Base-by-base conservation (phyloP, 2,888 invertebrate species). In the Perdita meconis region DNA sequence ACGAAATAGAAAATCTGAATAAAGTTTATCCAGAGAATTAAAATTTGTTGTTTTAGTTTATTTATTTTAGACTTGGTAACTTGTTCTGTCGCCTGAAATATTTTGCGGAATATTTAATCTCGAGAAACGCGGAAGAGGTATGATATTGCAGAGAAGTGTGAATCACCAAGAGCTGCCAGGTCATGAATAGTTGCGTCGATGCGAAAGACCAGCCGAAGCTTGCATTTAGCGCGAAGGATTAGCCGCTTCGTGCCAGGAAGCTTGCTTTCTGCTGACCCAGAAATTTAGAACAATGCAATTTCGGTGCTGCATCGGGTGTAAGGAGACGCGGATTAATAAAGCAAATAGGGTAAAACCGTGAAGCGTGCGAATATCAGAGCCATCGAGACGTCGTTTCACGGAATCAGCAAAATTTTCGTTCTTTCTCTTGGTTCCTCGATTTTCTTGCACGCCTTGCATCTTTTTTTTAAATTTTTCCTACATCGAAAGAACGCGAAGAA, bases 211-310 rank as follows among this genome's bases (percentile, higher is more conserved):
- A 75, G 63, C 67, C 71, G 67, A 73, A 80, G 59, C 60, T 83
- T 56, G 72, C 76, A 63, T 81, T 79, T 82, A 81, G 71, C 68
- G 67, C 24, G 42, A 16, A 26, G 70, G 76, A 83, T 83, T 82
- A 82, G 70, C 70, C 36, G 76, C 42, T 80, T 76, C 56, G 61
- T 73, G 60, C 47, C n/a, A 53, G 55, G 70, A 55, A 50, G 65
- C 64, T 55, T 51, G 59, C 56, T 73, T 40, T 30, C 51, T 19
- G 69, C 69, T 65, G 80, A 83, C 83, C 80, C 53, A 73, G 80
- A 83, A 73, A 76, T 76, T 64, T 59, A 40, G 60, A 57, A 80
- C 83, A 82, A 82, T 82, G 69, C 67, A 78, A 78, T 81, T 81
- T 78, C 47, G 36, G 47, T 42, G 22, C 36, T 26, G 50, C 13